Evolutionary conservation across 2,888 invertebrate species (phyloP), one percentile per base, ranked within the genome.

Genomic region (Drosophila robusta): DNA sequence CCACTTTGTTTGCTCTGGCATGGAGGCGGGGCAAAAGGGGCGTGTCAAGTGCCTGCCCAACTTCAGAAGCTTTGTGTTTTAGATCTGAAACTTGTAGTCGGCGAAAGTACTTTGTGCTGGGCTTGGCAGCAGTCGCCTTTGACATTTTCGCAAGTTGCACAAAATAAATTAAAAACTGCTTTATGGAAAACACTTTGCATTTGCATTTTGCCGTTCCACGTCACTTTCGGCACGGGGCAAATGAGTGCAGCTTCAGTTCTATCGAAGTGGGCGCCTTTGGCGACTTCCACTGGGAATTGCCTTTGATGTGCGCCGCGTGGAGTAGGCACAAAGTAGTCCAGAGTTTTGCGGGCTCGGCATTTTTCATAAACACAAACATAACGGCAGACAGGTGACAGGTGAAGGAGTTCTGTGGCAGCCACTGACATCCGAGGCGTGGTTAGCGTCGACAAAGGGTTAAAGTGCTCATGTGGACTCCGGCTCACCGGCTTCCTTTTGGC

Each of bases 101-200:
- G 24, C 51, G 45, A 42, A 54, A 55, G 68, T 34, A 4, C 49
- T 66, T 60, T 74, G 63, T 52, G 22, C 32, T n/a, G 42, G 32
- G 5, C 16, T 49, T 38, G 4, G 29, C 14, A 11, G 12, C 2
- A 32, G 61, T 44, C 50, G 83, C 77, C 87, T 85, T 85, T 85
- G 89, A 89, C 82, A 79, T 84, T 70, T 78, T 75, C 46, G 65
- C 76, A 84, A 80, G 67, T 72, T 84, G 85, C 89, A 86, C 84
- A 84, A 86, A 89, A 89, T 87, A 89, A 89, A 89, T 86, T 75
- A 76, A 79, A 81, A 87, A 81, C 77, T 87, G 89, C 85, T 81
- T 77, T 70, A 68, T 61, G 74, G 56, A 65, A 71, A 75, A 78
- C 75, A 80, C 70, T 86, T 84, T 77, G 78, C 87, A 79, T 78